Base-by-base conservation (phyloP, 30 jellyfish, hydroid and myxozoan species). In the Mastigias papua region DNA sequence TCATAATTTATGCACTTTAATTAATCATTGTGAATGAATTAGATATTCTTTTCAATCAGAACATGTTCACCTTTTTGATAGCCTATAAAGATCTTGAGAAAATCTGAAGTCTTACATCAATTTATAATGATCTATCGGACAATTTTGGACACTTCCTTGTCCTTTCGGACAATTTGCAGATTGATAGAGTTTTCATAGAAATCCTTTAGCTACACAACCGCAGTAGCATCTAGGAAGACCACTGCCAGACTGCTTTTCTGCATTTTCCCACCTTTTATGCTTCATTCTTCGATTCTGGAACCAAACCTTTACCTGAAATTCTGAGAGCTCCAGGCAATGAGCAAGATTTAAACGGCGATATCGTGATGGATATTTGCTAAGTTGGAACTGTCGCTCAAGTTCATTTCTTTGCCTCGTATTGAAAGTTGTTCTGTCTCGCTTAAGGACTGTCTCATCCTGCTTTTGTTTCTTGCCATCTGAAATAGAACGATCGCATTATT, bases 281-380 rank as follows among this genome's bases (percentile, higher is more conserved):
- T 76, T 75, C 96, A 87, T 87, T 26, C 96, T 67, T 23, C 90
- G 67, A 48, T 87, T 87, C 57, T 87, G 96, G 61, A 87, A 87
- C 96, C 96, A 87, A 1, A 87, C 96, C 57, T 87, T 87, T 23
- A 87, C 90, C 69, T 87, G 96, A 33, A 87, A 87, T 75, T 87
- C 96, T 0, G 96, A 75, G 42, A 87, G 78, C 22, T 71, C 90
- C 37, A 87, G 87, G 49, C 29, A 65, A 7, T 68, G 68, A 26
- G 96, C 96, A 34, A 87, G 70, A 0, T 76, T 67, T 16, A 84
- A 49, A 64, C 96, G 60, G 8, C 76, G 86, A 54, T 37, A 66
- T 4, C 96, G 96, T 17, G 96, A 87, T 13, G 96, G 96, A 35
- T 87, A 87, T 19, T 78, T 73, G 58, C 90, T 78, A 9, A 28